Conservation (phyloP, 2,113 vertebrate species). For the Sula dactylatra region DNA sequence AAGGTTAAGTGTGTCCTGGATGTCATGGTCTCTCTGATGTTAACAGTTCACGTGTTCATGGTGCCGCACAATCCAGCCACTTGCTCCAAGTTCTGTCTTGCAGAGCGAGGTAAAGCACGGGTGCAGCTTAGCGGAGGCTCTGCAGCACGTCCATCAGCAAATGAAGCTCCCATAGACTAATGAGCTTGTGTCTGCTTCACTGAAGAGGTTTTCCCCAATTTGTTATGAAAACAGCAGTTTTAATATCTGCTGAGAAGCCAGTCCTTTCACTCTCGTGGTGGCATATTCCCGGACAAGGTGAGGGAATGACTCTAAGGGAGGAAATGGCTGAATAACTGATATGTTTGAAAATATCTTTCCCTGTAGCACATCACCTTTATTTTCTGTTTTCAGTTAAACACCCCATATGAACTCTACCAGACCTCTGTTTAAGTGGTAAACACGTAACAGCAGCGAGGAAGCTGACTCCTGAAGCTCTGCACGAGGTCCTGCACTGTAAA, state of each 20-base stretch:
- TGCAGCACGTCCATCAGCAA: neutral
- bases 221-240: neutral
- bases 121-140: neutral
- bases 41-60: neutral
- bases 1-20: neutral
- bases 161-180: neutral
- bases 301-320: neutral
- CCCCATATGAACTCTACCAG: too few relatives aligned
- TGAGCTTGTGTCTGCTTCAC: neutral
- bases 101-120: accelerated
- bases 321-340: neutral
- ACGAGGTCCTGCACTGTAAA: neutral
- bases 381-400: neutral
- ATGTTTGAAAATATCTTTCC: neutral
- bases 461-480: neutral
- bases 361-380: neutral
- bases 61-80: neutral
- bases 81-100: accelerated
- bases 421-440: neutral
- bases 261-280: neutral
- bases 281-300: neutral
- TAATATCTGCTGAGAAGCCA: neutral
- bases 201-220: neutral
- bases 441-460: neutral
- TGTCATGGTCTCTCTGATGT: neutral